Base-by-base conservation (phyloP, 2,113 vertebrate genomes). In the Puffinus mauretanicus region DNA sequence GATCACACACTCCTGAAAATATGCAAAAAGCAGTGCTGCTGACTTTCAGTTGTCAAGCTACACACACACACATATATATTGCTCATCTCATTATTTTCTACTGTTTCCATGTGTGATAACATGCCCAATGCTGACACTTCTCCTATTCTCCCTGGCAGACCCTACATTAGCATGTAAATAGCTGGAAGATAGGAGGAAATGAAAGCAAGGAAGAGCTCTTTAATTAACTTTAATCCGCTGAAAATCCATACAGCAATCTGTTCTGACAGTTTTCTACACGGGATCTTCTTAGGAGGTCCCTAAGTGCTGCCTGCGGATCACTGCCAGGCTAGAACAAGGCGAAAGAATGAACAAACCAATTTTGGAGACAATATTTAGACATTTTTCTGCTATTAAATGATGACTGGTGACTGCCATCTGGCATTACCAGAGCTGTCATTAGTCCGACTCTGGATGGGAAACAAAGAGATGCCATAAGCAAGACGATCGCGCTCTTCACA, bases 221-320 rank as follows among this genome's bases (percentile, higher is more conserved):
- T 98, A 98, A 98, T 98, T 98, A 98, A 98, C 97, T 98, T 96
- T 97, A 98, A 98, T 97, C 98, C 97, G 96, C 96, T 36, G 88
- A 93, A 98, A 98, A 97, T 91, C 96, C 97, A 94, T 40, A 86
- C 94, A 82, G 94, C 97, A 97, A 97, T 97, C 97, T 97, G 97
- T 95, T 97, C 94, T 94, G 96, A 96, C 95, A 88, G 87, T 88
- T 91, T 88, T n/a, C 82, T 86, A 94, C 94, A 91, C 18, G 22
- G 78, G 90, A 93, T 89, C 96, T 95, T 96, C 97, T 97, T 87
- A 88, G 96, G 97, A 97, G 97, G 96, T 97, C 90, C 86, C 94
- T 40, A 81, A 86, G 77, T 80, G 70, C 30, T 25, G 93, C 96
- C 94, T 84, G 86, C 38, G 7, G 94, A 92, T 91, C 92, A 36